Conservation (phyloP, 2,113 vertebrate genomes). For the Anguilla rostrata region DNA sequence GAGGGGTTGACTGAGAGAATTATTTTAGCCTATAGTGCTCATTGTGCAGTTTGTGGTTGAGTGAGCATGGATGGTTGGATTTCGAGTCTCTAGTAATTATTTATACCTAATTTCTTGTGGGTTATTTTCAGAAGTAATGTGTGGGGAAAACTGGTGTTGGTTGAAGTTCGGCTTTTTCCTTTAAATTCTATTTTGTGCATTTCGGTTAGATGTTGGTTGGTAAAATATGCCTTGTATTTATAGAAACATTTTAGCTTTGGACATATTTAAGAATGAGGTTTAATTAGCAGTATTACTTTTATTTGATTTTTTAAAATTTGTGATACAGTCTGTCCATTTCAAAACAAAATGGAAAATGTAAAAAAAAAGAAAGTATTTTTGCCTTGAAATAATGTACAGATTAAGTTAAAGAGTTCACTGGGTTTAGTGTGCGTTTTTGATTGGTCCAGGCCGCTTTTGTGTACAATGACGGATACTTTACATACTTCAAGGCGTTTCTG, state of each 20-base stretch:
- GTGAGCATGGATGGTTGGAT: neutral
- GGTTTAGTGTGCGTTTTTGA: neutral
- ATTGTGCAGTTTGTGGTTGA: neutral
- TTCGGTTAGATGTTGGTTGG: neutral
- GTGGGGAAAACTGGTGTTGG: neutral
- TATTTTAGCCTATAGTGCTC: neutral
- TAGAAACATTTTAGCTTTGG: neutral
- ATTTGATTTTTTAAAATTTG: neutral
- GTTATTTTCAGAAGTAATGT: neutral
- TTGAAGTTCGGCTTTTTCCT: neutral
- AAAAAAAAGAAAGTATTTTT: neutral
- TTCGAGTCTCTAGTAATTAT: constrained; percentile 2
- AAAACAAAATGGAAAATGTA: neutral
- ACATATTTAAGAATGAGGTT: neutral
- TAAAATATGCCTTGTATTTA: neutral
- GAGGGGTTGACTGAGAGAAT: neutral
- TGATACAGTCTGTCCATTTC: neutral
- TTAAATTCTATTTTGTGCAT: neutral
- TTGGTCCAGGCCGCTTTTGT: no score
- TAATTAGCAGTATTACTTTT: constrained; percentile 9
- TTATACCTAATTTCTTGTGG: constrained; percentile 4
- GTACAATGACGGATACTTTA: neutral
- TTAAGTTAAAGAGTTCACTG: neutral
- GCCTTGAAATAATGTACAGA: neutral
- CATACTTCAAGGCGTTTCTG: no score